Conservation (phyloP, 1,140 invertebrate species). For the Formica exsecta region DNA sequence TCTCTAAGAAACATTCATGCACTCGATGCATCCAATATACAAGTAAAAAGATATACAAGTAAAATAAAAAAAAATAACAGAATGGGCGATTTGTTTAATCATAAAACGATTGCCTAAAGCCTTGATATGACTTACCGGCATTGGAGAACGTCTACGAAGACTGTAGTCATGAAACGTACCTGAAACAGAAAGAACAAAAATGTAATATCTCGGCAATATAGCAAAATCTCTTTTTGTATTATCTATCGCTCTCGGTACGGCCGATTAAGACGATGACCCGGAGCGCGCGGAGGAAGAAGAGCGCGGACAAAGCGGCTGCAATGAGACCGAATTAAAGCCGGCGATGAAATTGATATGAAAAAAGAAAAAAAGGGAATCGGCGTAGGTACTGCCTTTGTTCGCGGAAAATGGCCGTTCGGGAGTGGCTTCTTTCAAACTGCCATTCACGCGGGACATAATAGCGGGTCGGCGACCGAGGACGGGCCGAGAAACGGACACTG, state of each 20-base stretch:
- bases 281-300: not conserved
- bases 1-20: too few relatives aligned
- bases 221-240: constrained; percentile 4
- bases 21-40: too few relatives aligned
- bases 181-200: constrained; percentile 32
- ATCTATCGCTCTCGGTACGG: constrained; percentile 10
- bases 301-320: constrained; percentile 30
- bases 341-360: constrained; percentile 34
- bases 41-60: too few relatives aligned
- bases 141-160: not conserved
- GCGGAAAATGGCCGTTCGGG: constrained; percentile 21
- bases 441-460: constrained; percentile 52
- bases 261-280: constrained; percentile 37
- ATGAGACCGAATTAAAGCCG: constrained; percentile 44
- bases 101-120: not conserved
- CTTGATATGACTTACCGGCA: constrained; percentile 20
- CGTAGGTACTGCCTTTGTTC: constrained; percentile 39
- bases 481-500: constrained; percentile 27
- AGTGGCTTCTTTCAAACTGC: constrained; percentile 51
- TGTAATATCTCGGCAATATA: constrained; percentile 2
- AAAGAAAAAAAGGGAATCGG: constrained; percentile 4
- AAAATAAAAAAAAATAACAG: not conserved
- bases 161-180: constrained; percentile 5
- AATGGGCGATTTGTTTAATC: not conserved
- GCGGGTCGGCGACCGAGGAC: not conserved